A percentile compares a stretch with the other conserved stretches of the same genome.
phyloP scores from a whole-genome alignment of 2,113 vertebrate genomes.

The Solea solea region DNA sequence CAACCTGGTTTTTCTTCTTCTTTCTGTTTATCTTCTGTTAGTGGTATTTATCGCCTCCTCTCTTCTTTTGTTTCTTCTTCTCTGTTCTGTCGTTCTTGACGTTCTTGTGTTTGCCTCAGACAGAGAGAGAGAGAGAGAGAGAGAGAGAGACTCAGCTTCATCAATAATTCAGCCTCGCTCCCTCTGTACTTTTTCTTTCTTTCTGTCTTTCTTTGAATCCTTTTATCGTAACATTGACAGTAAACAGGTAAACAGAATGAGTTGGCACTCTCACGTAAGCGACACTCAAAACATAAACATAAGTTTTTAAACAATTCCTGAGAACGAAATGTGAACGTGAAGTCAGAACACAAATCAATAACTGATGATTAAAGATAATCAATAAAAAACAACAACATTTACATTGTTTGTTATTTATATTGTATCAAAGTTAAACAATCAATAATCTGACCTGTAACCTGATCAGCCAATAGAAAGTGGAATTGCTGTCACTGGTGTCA shows the following conservation, averaged over 20 bases:
- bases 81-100: not conserved
- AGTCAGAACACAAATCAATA: not conserved
- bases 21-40: not conserved
- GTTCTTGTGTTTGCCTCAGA: not conserved
- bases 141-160: conserved; percentile 20
- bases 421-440: not conserved
- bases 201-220: not conserved
- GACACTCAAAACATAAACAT: not conserved
- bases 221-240: not conserved
- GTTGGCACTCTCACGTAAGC: not conserved
- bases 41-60: not conserved
- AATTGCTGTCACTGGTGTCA: conserved; percentile 28
- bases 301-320: not conserved
- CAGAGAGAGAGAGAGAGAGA: conserved; percentile 30
- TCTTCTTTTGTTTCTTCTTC: not conserved
- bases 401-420: no score
- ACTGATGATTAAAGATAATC: not conserved
- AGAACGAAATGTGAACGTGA: not conserved
- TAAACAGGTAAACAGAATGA: not conserved
- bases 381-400: no score
- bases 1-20: not conserved
- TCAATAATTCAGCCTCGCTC: conserved; percentile 58
- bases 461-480: conserved; percentile 47
- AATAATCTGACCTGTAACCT: conserved; percentile 11
- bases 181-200: not conserved